Evolutionary conservation across 2,888 invertebrate genomes (phyloP), one percentile per base, ranked within the genome.

Genomic region (Erebia epiphron): DNA sequence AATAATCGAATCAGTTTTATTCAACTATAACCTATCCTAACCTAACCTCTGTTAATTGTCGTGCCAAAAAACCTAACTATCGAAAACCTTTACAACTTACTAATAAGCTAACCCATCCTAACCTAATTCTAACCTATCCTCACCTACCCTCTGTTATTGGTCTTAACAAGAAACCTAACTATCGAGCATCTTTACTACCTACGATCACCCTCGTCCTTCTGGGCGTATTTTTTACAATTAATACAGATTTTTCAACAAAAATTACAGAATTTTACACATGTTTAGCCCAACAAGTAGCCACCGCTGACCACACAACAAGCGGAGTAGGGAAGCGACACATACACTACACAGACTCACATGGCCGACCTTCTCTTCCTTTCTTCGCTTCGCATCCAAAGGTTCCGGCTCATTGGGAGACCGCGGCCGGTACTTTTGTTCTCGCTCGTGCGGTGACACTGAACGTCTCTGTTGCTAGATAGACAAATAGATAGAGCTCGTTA

Each of bases 321-420:
- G 66, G 54, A 62, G 61, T 68, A 73, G 52, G 62, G 69, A 70
- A 63, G 69, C 85, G 86, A 86, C 89, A 90, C 90, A 89, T 90
- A 90, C 90, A 90, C 90, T 90, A 87, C 87, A 90, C 84, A 90
- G 86, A 96, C 97, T 96, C 94, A 97, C 97, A 94, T 97, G 97
- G 83, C 95, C 95, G 86, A 96, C 97, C 90, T 97, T 97, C 93
- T 97, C 97, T 94, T 96, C 96, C 90, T 97, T 97, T 86, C 97
- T 93, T 78, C 96, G 95, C 86, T 97, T 97, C 69, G 94, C 94
- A 82, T 97, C 96, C 76, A 95, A 93, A 5, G 94, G 89, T 84
- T 97, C 97, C 49, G 95, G 95, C 83, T 96, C 96, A 76, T 95
- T 95, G 49, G 97, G 97, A 66, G 97, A 97, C 77, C 97, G 95